Evolutionary conservation across 2,113 vertebrate species (phyloP).

Genomic region (Perccottus glenii): DNA sequence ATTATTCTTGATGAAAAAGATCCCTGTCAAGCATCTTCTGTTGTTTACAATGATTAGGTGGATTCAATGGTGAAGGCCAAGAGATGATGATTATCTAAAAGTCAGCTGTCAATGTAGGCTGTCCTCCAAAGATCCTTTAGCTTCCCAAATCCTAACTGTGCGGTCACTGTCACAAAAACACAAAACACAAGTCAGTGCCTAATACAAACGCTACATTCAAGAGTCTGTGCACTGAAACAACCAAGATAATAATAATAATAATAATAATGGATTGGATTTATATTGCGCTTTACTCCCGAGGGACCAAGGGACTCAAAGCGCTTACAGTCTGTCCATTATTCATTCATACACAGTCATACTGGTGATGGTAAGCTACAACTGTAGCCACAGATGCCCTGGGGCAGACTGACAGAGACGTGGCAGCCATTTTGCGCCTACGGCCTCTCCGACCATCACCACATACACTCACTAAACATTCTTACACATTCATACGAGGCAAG

Average conservation of each 20-base stretch:
- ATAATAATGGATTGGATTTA: no score
- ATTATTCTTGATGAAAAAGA: neutral
- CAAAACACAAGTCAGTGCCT: neutral
- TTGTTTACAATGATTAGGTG: no score
- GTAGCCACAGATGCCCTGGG: no score
- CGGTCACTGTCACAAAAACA: slow-evolving; percentile 82
- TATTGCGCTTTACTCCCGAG: no score
- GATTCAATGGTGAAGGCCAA: neutral
- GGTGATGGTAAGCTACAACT: no score
- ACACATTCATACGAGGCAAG: no score
- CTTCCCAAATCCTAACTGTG: slow-evolving; percentile 96
- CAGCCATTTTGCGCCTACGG: no score
- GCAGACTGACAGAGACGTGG: no score
- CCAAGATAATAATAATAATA: neutral
- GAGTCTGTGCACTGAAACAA: neutral
- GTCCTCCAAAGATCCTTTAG: slow-evolving; percentile 84
- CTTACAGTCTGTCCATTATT: neutral
- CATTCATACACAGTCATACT: no score
- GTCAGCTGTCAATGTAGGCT: slow-evolving; percentile 67
- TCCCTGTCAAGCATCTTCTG: neutral
- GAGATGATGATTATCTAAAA: slow-evolving; percentile 36
- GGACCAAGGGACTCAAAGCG: no score
- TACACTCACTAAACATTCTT: no score
- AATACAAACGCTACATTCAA: neutral
- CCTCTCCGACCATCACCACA: no score